phyloP scores from a whole-genome alignment of 2,888 invertebrate genomes.

The Dioctria rufipes region DNA sequence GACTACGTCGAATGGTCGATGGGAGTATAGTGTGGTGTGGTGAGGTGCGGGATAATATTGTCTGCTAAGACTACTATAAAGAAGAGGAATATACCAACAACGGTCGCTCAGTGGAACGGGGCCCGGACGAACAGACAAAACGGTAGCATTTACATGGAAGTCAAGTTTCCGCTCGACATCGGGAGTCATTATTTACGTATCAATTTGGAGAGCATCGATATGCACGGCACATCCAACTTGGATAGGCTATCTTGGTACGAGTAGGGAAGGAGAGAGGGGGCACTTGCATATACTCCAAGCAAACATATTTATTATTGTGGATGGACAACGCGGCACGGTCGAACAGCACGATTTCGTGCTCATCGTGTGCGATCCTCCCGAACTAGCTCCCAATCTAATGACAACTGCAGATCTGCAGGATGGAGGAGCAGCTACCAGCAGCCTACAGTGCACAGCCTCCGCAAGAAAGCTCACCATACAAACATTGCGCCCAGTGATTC shows the following conservation, averaged over 20 bases:
- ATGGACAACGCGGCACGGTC: constrained; percentile 3
- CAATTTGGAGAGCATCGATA: constrained; percentile 39
- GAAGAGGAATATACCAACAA: not conserved
- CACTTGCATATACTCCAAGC: constrained; percentile 25
- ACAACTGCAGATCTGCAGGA: constrained; percentile 4
- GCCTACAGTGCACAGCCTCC: not conserved
- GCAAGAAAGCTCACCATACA: not conserved
- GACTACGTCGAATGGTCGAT: too few species aligned
- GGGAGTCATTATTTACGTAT: constrained; percentile 48
- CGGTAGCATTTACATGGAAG: constrained; percentile 54
- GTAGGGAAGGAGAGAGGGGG: constrained; percentile 5
- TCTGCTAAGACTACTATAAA: not conserved
- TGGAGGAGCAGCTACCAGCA: not conserved
- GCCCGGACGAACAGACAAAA: constrained; percentile 32
- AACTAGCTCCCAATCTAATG: constrained; percentile 42
- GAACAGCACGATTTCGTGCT: constrained; percentile 55
- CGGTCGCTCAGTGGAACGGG: not conserved
- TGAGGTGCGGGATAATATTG: not conserved
- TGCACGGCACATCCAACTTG: constrained; percentile 26
- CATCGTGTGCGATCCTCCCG: constrained; percentile 56
- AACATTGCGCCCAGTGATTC: not conserved
- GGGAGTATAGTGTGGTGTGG: not conserved
- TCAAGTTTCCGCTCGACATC: constrained; percentile 48
- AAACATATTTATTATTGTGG: constrained; percentile 53
- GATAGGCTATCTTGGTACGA: not conserved